A percentile compares a stretch with the other conserved stretches of the same genome.
phyloP scores from a whole-genome alignment of 2,888 invertebrate species.

The Sthenelais limicola region DNA sequence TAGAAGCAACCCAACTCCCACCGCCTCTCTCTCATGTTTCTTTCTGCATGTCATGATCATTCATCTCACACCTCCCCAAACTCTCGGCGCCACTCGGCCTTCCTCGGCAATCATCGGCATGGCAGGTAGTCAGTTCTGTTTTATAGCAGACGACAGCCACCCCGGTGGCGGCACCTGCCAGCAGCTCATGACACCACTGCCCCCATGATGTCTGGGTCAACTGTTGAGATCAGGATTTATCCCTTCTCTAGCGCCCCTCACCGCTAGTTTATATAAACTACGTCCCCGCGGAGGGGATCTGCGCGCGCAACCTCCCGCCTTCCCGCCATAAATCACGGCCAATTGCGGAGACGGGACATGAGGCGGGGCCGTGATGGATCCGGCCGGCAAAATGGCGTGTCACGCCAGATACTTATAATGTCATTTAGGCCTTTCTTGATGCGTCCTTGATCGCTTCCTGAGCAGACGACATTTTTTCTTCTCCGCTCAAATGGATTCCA shows the following conservation, averaged over 20 bases:
- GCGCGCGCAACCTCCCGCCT: slow-evolving; percentile 12
- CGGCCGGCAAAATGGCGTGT: slow-evolving; percentile 2
- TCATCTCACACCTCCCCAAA: neutral
- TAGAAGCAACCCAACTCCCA: neutral
- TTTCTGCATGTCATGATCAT: neutral
- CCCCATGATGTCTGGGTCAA: slow-evolving; percentile 7
- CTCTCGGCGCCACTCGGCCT: slow-evolving; percentile 27
- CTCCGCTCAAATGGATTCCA: slow-evolving; percentile 32
- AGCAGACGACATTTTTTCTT: neutral
- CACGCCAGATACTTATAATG: slow-evolving; percentile 17
- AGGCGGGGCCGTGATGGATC: slow-evolving; percentile 16
- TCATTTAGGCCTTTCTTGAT: too few species aligned
- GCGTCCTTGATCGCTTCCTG: too few species aligned
- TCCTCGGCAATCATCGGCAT: slow-evolving; percentile 19
- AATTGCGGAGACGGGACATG: neutral
- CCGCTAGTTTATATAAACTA: too few species aligned
- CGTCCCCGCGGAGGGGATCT: too few species aligned
- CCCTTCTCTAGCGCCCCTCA: neutral
- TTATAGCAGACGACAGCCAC: slow-evolving; percentile 24
- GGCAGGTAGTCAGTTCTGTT: too few species aligned
- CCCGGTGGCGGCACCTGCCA: slow-evolving; percentile 29
- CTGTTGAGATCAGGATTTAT: neutral
- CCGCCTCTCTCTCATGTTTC: neutral
- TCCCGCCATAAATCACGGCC: slow-evolving; percentile 10
- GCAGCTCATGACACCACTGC: slow-evolving; percentile 5